Conservation (phyloP, 1,140 invertebrate genomes). For the Mesaphorura yosii region DNA sequence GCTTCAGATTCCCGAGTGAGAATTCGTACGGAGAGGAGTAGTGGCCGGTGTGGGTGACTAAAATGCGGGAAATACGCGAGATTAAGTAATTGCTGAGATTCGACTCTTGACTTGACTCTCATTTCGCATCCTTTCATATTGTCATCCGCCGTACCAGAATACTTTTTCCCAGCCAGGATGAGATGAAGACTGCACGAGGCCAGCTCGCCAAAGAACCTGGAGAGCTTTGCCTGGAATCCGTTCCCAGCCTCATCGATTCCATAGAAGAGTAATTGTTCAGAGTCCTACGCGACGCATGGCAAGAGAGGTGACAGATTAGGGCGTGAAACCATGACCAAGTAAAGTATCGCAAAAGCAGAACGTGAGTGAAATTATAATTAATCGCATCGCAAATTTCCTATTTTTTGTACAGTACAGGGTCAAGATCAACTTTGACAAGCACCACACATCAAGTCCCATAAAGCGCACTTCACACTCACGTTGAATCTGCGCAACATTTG, state of each 20-base stretch:
- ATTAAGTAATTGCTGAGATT: background rate
- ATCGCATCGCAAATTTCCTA: background rate
- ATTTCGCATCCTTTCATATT: background rate
- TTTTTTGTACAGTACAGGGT: background rate
- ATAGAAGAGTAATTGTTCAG: slow-evolving; percentile 15
- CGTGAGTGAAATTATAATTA: background rate
- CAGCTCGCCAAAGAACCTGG: background rate
- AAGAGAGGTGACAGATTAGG: background rate
- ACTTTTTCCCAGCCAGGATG: background rate
- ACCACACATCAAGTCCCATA: background rate
- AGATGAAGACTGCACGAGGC: slow-evolving; percentile 1
- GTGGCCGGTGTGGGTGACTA: background rate
- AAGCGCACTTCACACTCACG: background rate
- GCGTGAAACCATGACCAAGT: too few species aligned
- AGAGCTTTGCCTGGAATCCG: slow-evolving; percentile 4
- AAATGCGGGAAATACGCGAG: background rate
- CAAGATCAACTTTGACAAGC: background rate
- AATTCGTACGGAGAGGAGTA: slow-evolving; percentile 3
- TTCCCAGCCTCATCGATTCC: slow-evolving; percentile 20
- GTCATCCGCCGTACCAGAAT: slow-evolving; percentile 1
- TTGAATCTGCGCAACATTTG: background rate
- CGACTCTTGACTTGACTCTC: background rate
- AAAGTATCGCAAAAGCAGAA: too few species aligned
- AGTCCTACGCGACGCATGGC: slow-evolving; percentile 1
- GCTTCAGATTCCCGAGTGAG: slow-evolving; percentile 37